Evolutionary conservation across 2,888 invertebrate species (phyloP).

Genomic region (Muschampia plurimacula): DNA sequence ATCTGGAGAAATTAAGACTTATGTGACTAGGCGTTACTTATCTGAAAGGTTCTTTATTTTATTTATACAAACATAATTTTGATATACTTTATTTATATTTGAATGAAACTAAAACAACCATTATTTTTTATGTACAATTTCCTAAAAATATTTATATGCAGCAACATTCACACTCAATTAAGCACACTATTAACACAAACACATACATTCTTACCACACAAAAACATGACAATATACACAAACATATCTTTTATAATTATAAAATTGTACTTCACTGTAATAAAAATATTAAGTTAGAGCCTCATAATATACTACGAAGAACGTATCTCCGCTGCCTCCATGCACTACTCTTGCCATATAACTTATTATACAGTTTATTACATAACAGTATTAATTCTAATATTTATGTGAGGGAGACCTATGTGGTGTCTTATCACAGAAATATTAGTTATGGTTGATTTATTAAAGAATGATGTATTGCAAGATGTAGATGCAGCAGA

Average conservation of each 20-base stretch:
- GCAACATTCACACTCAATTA: too few relatives aligned
- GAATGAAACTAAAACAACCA: neutral
- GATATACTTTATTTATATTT: neutral
- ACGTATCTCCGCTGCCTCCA: too few relatives aligned
- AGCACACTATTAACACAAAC: too few relatives aligned
- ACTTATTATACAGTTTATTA: neutral
- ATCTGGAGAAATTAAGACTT: neutral
- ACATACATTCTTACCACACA: too few relatives aligned
- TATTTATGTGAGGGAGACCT: neutral
- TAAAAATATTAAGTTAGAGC: too few relatives aligned
- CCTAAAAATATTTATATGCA: too few relatives aligned
- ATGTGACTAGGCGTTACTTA: neutral
- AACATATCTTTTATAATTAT: too few relatives aligned
- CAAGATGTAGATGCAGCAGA: neutral
- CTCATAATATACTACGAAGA: too few relatives aligned
- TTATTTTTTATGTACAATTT: neutral
- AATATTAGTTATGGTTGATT: neutral
- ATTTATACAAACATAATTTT: neutral
- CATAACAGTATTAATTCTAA: neutral
- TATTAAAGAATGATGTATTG: neutral
- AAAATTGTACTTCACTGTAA: too few relatives aligned
- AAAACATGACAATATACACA: too few relatives aligned
- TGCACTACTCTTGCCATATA: neutral
- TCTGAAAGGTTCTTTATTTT: neutral
- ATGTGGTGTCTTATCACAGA: neutral